phyloP scores from a whole-genome alignment of 2,113 vertebrate species.

The Phylloscopus trochilus region DNA sequence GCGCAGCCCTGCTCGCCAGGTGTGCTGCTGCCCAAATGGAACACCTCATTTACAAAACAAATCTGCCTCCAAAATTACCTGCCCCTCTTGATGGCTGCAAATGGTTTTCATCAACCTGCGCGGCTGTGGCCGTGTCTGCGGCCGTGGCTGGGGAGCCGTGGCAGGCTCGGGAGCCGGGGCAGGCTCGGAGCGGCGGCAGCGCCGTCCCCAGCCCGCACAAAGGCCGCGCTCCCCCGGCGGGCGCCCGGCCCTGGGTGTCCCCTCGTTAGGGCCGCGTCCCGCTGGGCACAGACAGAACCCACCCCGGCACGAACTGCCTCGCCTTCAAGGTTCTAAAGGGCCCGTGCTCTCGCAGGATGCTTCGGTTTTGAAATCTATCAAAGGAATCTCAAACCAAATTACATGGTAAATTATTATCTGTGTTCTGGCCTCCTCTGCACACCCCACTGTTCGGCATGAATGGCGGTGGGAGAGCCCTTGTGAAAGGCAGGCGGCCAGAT shows the following conservation, averaged over 20 bases:
- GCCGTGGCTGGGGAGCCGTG: neutral
- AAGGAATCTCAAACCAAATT: constrained; percentile 67
- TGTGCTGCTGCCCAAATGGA: constrained; percentile 47
- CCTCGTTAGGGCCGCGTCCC: neutral
- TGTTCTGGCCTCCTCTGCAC: neutral
- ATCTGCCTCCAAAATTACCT: constrained; percentile 56
- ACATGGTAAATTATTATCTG: constrained; percentile 62
- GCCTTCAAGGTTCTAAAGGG: neutral
- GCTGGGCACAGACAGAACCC: neutral
- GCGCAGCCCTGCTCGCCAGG: constrained; percentile 48
- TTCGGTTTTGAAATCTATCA: constrained; percentile 59
- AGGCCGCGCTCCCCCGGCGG: neutral
- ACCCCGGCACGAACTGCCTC: neutral
- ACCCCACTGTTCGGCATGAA: constrained; percentile 29
- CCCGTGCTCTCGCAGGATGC: constrained; percentile 48
- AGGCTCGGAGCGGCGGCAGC: neutral
- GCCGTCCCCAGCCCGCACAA: neutral
- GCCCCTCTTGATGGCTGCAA: constrained; percentile 27
- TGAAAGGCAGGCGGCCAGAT: constrained; percentile 33
- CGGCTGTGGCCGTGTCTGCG: neutral
- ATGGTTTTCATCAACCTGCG: constrained; percentile 56
- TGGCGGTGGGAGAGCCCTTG: constrained; percentile 17
- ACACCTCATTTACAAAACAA: constrained; percentile 67
- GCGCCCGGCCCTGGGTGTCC: constrained; percentile 7
- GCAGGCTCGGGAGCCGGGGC: neutral